A percentile compares a stretch with the other conserved stretches of the same genome.
Evolutionary conservation across 1,140 invertebrate genomes (phyloP).

Genomic region (Drosophila punjabiensis): DNA sequence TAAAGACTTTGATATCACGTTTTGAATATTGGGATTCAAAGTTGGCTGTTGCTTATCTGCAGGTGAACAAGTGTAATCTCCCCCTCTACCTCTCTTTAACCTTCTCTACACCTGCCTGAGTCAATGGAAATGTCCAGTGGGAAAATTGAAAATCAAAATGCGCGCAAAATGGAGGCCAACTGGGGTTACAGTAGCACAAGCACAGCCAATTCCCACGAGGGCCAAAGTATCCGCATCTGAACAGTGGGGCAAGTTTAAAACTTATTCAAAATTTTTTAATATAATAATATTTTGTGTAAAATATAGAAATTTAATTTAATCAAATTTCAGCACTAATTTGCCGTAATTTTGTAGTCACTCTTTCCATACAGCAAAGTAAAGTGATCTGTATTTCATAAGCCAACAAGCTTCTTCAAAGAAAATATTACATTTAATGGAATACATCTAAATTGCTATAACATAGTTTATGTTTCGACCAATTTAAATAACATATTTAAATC

Average conservation of each 20-base stretch:
- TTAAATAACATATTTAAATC: background rate
- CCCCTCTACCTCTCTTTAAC: background rate
- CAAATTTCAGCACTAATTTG: background rate
- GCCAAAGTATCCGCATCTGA: slow-evolving; percentile 2
- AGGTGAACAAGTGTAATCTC: slow-evolving; percentile 30
- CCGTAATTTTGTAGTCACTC: fast-evolving
- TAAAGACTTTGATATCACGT: background rate
- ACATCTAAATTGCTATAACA: background rate
- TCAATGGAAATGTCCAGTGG: slow-evolving; percentile 57
- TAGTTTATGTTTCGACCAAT: background rate
- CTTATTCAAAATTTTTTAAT: background rate
- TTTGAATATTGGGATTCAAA: slow-evolving; percentile 21
- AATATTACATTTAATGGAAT: too few species aligned
- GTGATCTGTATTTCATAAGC: background rate
- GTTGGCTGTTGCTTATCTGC: slow-evolving; percentile 31
- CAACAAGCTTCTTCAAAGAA: background rate
- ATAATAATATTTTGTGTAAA: background rate
- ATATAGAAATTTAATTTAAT: background rate
- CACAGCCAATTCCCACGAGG: slow-evolving; percentile 65
- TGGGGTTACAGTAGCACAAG: slow-evolving; percentile 75
- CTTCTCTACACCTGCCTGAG: slow-evolving; percentile 7
- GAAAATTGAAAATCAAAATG: slow-evolving; percentile 71
- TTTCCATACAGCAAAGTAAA: background rate
- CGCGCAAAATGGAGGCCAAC: slow-evolving; percentile 81
- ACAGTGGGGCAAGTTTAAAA: slow-evolving; percentile 40